Evolutionary conservation across 2,797 vertebrate genomes (phyloP).

Genomic region (Leuciscus waleckii): DNA sequence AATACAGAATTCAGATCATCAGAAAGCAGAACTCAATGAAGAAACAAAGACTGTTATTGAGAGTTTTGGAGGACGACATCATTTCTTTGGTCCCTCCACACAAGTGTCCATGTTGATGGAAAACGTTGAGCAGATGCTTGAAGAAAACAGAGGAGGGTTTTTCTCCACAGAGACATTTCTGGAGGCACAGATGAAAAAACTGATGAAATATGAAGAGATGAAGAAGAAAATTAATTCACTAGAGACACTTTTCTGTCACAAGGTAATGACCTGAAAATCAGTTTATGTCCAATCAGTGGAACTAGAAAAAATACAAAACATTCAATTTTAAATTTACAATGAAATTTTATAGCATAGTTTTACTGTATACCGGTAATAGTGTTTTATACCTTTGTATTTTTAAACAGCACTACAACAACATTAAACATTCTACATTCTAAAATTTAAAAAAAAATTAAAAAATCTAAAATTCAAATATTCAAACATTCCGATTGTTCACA

Average conservation of each 20-base stretch:
- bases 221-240: background rate
- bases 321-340: too few species aligned
- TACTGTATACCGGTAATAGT: too few species aligned
- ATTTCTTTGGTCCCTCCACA: background rate
- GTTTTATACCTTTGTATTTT: too few species aligned
- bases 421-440: too few species aligned
- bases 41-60: background rate
- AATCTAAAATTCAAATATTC: too few species aligned
- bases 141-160: background rate
- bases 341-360: too few species aligned
- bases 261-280: background rate
- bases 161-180: conserved; percentile 4
- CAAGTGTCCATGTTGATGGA: background rate
- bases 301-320: too few species aligned
- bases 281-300: too few species aligned
- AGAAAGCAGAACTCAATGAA: background rate
- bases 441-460: too few species aligned
- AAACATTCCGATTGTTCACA: too few species aligned
- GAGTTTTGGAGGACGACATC: background rate
- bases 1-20: background rate
- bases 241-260: background rate
- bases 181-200: background rate
- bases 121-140: background rate
- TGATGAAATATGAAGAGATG: background rate
- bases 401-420: too few species aligned